Conservation (phyloP, 2,888 invertebrate species). For the Leptinotarsa haldemani region DNA sequence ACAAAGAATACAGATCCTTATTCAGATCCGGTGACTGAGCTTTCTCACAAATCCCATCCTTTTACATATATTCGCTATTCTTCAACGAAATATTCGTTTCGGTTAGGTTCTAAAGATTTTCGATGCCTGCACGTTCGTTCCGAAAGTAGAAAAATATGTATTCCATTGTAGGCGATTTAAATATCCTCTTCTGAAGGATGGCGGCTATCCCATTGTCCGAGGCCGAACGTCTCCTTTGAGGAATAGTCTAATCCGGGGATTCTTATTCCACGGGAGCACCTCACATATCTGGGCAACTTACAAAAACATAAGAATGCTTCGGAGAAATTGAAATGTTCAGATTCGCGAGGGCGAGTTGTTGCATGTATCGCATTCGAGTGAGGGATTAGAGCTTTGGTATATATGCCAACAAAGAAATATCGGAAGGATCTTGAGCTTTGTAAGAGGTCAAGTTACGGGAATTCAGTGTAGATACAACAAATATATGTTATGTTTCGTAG, state of each 20-base stretch:
- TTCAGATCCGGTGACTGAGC: constrained; percentile 22
- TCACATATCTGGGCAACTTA: constrained; percentile 24
- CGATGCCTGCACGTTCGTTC: constrained; percentile 42
- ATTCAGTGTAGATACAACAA: too few relatives aligned
- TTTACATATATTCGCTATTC: constrained; percentile 16
- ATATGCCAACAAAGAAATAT: background rate
- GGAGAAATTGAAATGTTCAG: constrained; percentile 32
- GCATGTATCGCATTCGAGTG: background rate
- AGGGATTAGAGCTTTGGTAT: constrained; percentile 1
- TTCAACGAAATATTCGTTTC: constrained; percentile 1
- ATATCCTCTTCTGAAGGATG: constrained; percentile 54
- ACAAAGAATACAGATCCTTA: constrained; percentile 25
- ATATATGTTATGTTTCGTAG: too few relatives aligned
- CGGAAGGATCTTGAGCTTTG: background rate
- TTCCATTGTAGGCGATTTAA: constrained; percentile 60
- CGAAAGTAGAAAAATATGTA: constrained; percentile 62
- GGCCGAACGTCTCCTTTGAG: constrained; percentile 23
- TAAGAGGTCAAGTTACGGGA: background rate
- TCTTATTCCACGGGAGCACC: constrained; percentile 13
- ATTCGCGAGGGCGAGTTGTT: constrained; percentile 29
- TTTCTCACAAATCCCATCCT: constrained; percentile 21
- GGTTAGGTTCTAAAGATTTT: constrained; percentile 42
- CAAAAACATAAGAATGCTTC: constrained; percentile 31
- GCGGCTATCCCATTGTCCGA: constrained; percentile 35
- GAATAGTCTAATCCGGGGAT: constrained; percentile 31